A percentile compares a stretch with the other conserved stretches of the same genome.
These are phyloP conservation scores for Pomatostomus ruficeps DNA, from an alignment of 2,113 vertebrate genomes.

Conservation along the genomic window DNA sequence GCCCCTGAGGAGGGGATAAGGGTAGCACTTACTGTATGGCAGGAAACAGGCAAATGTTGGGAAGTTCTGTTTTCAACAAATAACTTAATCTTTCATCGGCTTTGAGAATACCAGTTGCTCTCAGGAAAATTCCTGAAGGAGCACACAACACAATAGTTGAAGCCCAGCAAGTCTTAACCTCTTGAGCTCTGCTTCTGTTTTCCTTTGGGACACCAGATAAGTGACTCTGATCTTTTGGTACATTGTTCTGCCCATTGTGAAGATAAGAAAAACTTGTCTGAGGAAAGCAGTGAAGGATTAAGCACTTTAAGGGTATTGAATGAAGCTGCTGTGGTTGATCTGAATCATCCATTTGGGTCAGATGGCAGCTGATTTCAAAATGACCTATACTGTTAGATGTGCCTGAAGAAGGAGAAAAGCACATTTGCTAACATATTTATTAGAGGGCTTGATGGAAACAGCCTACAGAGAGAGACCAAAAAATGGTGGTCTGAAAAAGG, in stretches of 20 bases:
- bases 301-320: not conserved
- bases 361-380: not conserved
- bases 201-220: not conserved
- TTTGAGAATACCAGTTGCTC: not conserved
- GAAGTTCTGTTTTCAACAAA: slow-evolving; percentile 35
- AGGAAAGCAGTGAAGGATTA: not conserved
- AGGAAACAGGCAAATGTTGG: not conserved
- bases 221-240: not conserved
- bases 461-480: not conserved
- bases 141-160: not conserved
- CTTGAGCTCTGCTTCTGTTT: slow-evolving; percentile 1
- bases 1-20: not conserved
- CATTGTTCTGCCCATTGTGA: not conserved
- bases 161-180: not conserved
- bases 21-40: not conserved
- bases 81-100: not conserved
- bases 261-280: not conserved
- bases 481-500: not conserved
- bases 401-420: not conserved
- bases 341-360: not conserved
- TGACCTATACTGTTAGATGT: not conserved
- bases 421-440: too few relatives aligned
- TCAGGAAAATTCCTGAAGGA: slow-evolving; percentile 2
- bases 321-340: not conserved
- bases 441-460: not conserved